Evolutionary conservation across 2,888 invertebrate species (phyloP).

Genomic region (Ligdia adustata): DNA sequence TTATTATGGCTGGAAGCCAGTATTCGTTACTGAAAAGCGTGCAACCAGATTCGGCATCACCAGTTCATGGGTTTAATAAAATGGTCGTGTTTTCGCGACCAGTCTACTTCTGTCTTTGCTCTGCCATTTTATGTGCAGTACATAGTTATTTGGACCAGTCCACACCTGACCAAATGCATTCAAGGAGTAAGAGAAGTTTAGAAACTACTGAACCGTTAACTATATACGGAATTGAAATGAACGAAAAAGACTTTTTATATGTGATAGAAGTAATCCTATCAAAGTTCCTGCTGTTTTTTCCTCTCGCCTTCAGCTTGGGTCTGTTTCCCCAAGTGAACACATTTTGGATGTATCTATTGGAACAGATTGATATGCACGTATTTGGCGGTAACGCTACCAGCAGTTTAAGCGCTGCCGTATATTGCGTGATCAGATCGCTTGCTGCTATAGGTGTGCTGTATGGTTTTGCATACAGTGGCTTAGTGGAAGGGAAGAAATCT

Average conservation of each 20-base stretch:
- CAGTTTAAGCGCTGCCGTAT: constrained; percentile 92
- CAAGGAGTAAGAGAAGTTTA: constrained; percentile 57
- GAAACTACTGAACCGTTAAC: constrained; percentile 61
- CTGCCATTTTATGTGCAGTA: constrained; percentile 79
- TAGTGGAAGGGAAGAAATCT: constrained; percentile 92
- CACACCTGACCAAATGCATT: constrained; percentile 42
- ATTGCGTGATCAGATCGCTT: constrained; percentile 91
- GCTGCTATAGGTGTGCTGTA: constrained; percentile 91
- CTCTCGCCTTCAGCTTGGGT: constrained; percentile 96
- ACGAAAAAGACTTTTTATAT: constrained; percentile 85
- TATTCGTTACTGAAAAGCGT: constrained; percentile 98
- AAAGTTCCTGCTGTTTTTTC: constrained; percentile 94
- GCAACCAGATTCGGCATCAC: constrained; percentile 99
- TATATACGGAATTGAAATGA: constrained; percentile 75
- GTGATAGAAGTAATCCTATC: constrained; percentile 89
- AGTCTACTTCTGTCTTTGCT: constrained; percentile 95
- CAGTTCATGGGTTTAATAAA: constrained; percentile 98
- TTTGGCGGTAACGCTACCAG: constrained; percentile 96
- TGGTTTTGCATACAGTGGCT: constrained; percentile 94
- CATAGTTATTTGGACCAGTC: constrained; percentile 67
- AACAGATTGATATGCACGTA: constrained; percentile 96
- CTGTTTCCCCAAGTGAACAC: constrained; percentile 99
- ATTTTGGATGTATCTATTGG: constrained; percentile 97
- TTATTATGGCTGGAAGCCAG: constrained; percentile 98
- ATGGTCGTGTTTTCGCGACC: constrained; percentile 97